Evolutionary conservation across 2,797 vertebrate genomes (phyloP).

Genomic region (Hipposideros larvatus): DNA sequence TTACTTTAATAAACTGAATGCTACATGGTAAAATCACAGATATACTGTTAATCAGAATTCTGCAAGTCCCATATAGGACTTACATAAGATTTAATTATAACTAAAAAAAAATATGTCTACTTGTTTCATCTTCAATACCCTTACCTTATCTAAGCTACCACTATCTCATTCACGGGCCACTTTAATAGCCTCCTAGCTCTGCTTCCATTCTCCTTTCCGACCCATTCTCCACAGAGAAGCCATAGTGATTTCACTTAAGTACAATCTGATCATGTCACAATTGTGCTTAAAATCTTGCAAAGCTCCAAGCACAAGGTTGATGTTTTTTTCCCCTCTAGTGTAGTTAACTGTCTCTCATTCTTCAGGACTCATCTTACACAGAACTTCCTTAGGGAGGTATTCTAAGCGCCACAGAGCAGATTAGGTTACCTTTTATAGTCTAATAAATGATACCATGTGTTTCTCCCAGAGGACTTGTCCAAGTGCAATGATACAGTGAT

Average conservation of each 20-base stretch:
- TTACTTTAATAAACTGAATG: slow-evolving; percentile 43
- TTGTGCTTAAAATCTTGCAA: not conserved
- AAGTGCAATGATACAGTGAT: not conserved
- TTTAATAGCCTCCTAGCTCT: not conserved
- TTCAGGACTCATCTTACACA: not conserved
- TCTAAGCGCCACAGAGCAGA: not conserved
- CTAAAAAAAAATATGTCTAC: not conserved
- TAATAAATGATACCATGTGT: rapidly evolving
- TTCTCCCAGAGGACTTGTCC: not conserved
- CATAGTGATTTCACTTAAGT: not conserved
- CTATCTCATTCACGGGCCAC: not conserved
- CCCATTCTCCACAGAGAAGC: not conserved
- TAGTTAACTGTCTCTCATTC: not conserved
- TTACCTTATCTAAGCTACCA: not conserved
- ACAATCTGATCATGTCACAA: not conserved
- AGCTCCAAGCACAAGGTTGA: not conserved
- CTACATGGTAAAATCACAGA: not conserved
- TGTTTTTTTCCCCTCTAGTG: not conserved
- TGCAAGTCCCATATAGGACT: not conserved
- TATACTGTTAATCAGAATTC: slow-evolving; percentile 6
- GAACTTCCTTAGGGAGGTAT: not conserved
- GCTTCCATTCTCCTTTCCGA: not conserved
- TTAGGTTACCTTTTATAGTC: not conserved
- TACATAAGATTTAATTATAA: not conserved
- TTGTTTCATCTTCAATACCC: not conserved